phyloP scores from a whole-genome alignment of 2,888 invertebrate species.

The Xestia ashworthii region DNA sequence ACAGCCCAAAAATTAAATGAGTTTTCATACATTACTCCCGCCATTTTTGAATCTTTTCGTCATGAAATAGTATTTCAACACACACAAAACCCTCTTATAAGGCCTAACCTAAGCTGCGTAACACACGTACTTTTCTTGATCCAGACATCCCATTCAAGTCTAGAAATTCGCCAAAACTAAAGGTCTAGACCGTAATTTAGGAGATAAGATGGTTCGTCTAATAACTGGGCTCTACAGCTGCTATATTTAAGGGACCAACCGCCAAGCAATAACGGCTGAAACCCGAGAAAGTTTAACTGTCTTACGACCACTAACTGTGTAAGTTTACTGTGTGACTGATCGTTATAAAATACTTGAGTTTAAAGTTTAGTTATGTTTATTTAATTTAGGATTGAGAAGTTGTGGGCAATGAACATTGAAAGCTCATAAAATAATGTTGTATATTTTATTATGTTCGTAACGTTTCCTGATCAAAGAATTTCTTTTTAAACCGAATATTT shows the following conservation, averaged over 20 bases:
- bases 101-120: not conserved
- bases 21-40: not conserved
- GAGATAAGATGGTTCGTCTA: constrained; percentile 53
- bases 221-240: constrained; percentile 46
- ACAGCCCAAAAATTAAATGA: not conserved
- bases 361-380: constrained; percentile 9
- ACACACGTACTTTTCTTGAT: constrained; percentile 19
- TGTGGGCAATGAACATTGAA: not conserved
- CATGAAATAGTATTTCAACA: not conserved
- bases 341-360: constrained; percentile 44
- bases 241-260: constrained; percentile 45
- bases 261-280: constrained; percentile 39
- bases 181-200: constrained; percentile 54
- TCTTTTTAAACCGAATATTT: not conserved
- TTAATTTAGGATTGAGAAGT: not conserved
- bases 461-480: not conserved
- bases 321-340: constrained; percentile 53
- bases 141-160: constrained; percentile 39
- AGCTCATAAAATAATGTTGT: too few relatives aligned
- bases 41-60: not conserved
- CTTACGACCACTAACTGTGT: constrained; percentile 44
- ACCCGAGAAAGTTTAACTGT: constrained; percentile 45
- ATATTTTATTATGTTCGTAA: too few relatives aligned
- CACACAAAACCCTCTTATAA: not conserved
- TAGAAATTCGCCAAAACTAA: constrained; percentile 28